Evolutionary conservation across 1,140 invertebrate genomes (phyloP), one percentile per base, ranked within the genome.

Genomic region (Dryas iulia): DNA sequence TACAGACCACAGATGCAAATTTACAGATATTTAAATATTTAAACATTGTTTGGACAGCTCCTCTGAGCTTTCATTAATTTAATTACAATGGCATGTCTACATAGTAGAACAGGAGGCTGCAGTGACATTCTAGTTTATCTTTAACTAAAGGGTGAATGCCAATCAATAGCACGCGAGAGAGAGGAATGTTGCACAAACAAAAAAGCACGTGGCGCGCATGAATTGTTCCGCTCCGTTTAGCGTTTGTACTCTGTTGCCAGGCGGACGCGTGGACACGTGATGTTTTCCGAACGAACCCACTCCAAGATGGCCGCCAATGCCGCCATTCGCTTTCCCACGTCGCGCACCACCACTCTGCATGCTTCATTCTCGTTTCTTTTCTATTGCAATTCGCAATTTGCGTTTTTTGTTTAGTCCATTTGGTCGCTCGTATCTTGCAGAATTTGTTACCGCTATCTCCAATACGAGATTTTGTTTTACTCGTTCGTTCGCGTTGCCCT

Each of bases 241-340:
- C 79, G 77, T 76, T 76, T 76, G 80, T 80, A 78, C 80, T 82
- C 76, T 84, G 89, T 91, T 91, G 82, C 86, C 81, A 84, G 66
- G 86, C 89, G 87, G 87, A 89, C 85, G 82, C 79, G 77, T 66
- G 77, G 80, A 86, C 84, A 86, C 81, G 86, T 87, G 81, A 86
- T 84, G 84, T 84, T 86, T 86, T 83, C 79, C 79, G 85, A 87
- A 79, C 82, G 64, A 81, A 76, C 82, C 79, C 72, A 81, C 77
- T 82, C 78, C 86, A 91, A 91, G 81, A 90, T 91, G 87, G 87
- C 89, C 78, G 89, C 79, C 80, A 79, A 78, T 79, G 78, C 83
- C 79, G 86, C 87, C 86, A 87, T 89, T 89, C 89, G 89, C 89
- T 91, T 91, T 90, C 87, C 87, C 87, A 91, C 86, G 89, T 89